Evolutionary conservation across 2,113 vertebrate species (phyloP), one percentile per base, ranked within the genome.

Genomic region (Gallinago jamesoni): DNA sequence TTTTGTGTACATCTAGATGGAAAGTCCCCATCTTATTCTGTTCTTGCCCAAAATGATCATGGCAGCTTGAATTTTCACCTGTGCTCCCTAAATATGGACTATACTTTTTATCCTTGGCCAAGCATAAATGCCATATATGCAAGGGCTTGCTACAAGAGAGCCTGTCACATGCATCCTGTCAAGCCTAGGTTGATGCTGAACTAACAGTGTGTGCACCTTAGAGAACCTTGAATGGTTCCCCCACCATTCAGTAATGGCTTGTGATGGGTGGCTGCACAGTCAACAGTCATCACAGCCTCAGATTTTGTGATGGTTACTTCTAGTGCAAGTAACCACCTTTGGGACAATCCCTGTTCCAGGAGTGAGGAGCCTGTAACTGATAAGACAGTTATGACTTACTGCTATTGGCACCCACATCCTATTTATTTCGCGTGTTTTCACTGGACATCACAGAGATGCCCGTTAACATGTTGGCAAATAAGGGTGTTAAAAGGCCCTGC

Each of bases 241-340:
- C 39, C 1, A 3, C 7, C 20, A 12, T 52, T 70, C 16, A 8
- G 5, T 22, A 85, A n/a, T 0, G 4, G 14, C 11, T 59, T 43
- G 27, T 43, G 45, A 50, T 0, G 3, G 6, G 52, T 27, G 14
- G 28, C 64, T 55, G 31, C 1, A 1, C 33, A 22, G 28, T 37
- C 35, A 64, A 9, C 12, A 28, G 3, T 24, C n/a, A 50, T 30
- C 52, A 31, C 41, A 82, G 35, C 24, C 59, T 62, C 52, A 17
- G 69, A 48, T n/a, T 86, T 56, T 39, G 53, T 4, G 1, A 35
- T 3, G 0, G 10, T 25, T 72, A 35, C 9, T 20, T 81, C 18
- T n/a, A 45, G 5, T 15, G 35, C 17, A 56, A 56, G 50, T 31
- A 81, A 31, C 1, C 31, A 67, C 57, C 31, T 81, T 16, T 52